Conservation (phyloP, 35 echinoderm and acorn worm genomes). For the Apostichopus californicus region DNA sequence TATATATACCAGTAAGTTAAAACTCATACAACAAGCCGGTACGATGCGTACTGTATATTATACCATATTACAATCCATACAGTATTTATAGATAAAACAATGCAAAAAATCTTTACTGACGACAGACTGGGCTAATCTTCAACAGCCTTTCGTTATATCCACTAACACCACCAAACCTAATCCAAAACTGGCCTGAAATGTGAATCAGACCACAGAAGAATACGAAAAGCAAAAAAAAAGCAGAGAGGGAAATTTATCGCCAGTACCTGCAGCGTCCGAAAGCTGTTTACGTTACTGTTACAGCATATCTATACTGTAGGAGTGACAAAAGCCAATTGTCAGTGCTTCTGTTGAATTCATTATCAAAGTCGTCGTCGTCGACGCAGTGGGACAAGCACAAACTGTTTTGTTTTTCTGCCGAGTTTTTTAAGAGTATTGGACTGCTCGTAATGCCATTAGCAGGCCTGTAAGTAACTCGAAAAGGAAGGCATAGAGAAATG, state of each 20-base stretch:
- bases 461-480: conserved; percentile 1
- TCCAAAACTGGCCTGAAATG: not conserved
- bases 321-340: conserved; percentile 25
- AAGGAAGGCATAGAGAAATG: not conserved
- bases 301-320: not conserved
- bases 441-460: conserved; percentile 33
- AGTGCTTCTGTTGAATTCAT: conserved; percentile 22
- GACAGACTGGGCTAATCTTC: no score
- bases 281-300: not conserved
- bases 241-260: not conserved
- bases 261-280: not conserved
- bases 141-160: no score
- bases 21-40: no score
- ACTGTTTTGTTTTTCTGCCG: conserved; percentile 2
- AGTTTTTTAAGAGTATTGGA: not conserved
- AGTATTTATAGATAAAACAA: no score
- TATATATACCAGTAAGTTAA: no score
- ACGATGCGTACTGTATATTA: no score
- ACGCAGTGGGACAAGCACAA: not conserved
- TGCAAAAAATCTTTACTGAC: no score
- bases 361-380: not conserved
- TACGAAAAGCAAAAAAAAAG: not conserved
- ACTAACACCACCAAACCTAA: not conserved
- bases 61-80: no score
- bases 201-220: not conserved